Percentiles rank a stretch among this genome's conserved stretches.
Evolutionary conservation across 2,797 vertebrate species (phyloP).

Genomic region (Lophius americanus): DNA sequence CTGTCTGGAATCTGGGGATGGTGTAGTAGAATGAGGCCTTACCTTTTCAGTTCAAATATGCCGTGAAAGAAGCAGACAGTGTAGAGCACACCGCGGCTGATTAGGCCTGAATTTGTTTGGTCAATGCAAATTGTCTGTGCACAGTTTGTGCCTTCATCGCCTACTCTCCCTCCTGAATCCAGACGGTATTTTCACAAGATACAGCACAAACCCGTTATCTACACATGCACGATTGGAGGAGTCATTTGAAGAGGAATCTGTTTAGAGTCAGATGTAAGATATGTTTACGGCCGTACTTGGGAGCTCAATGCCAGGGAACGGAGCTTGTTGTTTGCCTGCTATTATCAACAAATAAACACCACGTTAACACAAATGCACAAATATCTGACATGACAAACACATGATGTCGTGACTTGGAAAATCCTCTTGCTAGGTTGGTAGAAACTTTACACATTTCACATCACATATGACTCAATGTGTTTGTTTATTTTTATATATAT

Average conservation of each 20-base stretch:
- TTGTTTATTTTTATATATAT: no score
- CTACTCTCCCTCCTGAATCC: slow-evolving; percentile 47
- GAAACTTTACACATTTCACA: background rate
- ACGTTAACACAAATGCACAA: slow-evolving; percentile 83
- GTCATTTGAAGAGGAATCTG: slow-evolving; percentile 76
- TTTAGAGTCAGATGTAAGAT: slow-evolving; percentile 78
- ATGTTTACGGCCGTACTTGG: slow-evolving; percentile 85
- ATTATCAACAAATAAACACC: slow-evolving; percentile 87
- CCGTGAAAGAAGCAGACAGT: slow-evolving; percentile 4
- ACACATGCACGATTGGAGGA: slow-evolving; percentile 81
- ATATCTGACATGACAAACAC: slow-evolving; percentile 78
- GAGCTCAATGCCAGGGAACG: slow-evolving; percentile 87
- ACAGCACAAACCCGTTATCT: slow-evolving; percentile 75
- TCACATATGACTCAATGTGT: slow-evolving; percentile 12
- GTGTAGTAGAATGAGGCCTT: slow-evolving; percentile 13
- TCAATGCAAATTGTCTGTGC: slow-evolving; percentile 2
- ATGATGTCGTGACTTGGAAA: slow-evolving; percentile 75
- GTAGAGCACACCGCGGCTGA: background rate
- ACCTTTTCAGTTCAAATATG: slow-evolving; percentile 22
- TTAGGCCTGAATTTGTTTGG: background rate
- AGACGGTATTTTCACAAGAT: slow-evolving; percentile 75
- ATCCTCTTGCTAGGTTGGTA: slow-evolving; percentile 53
- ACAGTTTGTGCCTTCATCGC: background rate
- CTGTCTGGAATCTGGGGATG: slow-evolving; percentile 65
- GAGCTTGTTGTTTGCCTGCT: slow-evolving; percentile 87